Evolutionary conservation across 92 coral and sea anemone genomes (phyloP).

Genomic region (Palythoa caribaeorum): DNA sequence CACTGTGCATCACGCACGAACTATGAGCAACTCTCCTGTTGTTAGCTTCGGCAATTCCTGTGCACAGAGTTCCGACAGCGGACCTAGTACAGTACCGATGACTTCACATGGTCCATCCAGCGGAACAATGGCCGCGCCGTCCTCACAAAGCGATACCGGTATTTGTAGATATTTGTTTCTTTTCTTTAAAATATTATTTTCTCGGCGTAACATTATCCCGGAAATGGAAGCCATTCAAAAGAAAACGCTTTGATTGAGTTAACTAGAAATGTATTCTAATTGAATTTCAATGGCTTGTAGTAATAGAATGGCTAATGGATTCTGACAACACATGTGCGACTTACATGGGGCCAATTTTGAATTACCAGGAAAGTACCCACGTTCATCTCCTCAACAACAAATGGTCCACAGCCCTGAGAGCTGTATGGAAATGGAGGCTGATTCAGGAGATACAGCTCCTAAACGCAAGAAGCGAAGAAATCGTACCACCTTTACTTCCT

Average conservation of each 20-base stretch:
- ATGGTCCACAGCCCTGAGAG: constrained; percentile 75
- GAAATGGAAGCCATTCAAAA: constrained; percentile 45
- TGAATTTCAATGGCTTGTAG: constrained; percentile 65
- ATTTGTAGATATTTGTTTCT: constrained; percentile 21
- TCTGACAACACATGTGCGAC: constrained; percentile 50
- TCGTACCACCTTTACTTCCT: constrained; percentile 98
- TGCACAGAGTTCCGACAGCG: constrained; percentile 62
- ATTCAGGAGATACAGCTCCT: constrained; percentile 81
- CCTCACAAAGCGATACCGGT: constrained; percentile 69
- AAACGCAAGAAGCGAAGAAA: constrained; percentile 98
- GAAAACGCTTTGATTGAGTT: constrained; percentile 59
- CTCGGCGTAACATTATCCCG: constrained; percentile 46
- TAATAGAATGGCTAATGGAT: constrained; percentile 43
- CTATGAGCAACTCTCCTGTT: constrained; percentile 54
- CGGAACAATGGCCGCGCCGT: constrained; percentile 20
- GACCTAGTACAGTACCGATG: constrained; percentile 30
- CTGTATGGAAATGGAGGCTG: constrained; percentile 90
- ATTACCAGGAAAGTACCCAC: constrained; percentile 40
- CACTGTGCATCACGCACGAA: constrained; percentile 62
- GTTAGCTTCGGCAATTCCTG: constrained; percentile 29
- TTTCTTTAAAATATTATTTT: constrained; percentile 35
- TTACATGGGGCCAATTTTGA: constrained; percentile 47
- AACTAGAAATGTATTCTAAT: constrained; percentile 57
- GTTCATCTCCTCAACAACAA: constrained; percentile 67
- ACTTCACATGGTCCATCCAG: constrained; percentile 30